A percentile compares a stretch with the other conserved stretches of the same genome.
Conservation (phyloP, 2,888 invertebrate genomes). For the Morpho helenor region DNA sequence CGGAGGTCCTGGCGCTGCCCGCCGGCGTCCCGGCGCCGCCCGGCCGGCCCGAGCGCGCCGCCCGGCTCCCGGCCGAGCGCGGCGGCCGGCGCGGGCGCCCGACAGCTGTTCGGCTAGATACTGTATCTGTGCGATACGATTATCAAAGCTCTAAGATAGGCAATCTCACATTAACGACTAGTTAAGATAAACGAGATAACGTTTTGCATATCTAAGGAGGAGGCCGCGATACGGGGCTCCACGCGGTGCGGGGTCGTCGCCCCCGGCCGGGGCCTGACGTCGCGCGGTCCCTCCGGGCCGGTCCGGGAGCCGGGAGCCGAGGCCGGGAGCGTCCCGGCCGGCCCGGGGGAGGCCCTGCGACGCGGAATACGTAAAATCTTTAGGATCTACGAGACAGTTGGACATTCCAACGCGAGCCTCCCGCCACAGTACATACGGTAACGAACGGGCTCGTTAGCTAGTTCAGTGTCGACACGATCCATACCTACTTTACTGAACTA, state of each 20-base stretch:
- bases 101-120: constrained; percentile 55
- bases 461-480: neutral
- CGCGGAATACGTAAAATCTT: no score
- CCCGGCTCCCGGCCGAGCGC: neutral
- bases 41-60: constrained; percentile 46
- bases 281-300: neutral
- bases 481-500: constrained; percentile 1
- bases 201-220: constrained; percentile 70
- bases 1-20: no score
- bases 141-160: constrained; percentile 71
- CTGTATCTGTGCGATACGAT: constrained; percentile 68
- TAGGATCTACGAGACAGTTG: no score
- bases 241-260: constrained; percentile 58
- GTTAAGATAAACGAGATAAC: constrained; percentile 77
- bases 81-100: constrained; percentile 17
- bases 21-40: constrained; percentile 29
- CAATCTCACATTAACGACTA: constrained; percentile 68
- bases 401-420: neutral
- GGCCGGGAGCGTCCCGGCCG: neutral
- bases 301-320: constrained; percentile 12
- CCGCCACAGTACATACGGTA: neutral
- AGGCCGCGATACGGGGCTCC: constrained; percentile 48
- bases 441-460: neutral
- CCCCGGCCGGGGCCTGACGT: constrained; percentile 27
- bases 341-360: no score